Base-by-base conservation (phyloP, 2,113 vertebrate species). In the Bufo gargarizans region DNA sequence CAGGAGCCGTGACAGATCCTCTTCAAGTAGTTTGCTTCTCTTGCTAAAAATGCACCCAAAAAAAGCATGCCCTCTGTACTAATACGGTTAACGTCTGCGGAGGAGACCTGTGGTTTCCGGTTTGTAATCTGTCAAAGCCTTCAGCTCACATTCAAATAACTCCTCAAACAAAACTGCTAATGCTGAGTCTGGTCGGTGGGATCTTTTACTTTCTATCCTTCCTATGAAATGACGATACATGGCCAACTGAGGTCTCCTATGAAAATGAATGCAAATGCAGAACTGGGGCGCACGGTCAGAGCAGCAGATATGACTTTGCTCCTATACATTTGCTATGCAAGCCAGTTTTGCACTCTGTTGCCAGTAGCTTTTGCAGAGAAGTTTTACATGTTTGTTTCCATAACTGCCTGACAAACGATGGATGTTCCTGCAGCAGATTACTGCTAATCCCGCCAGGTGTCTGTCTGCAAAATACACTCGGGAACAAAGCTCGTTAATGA, bases 91-190 rank as follows among this genome's bases (percentile, higher is more conserved):
- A 67, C 13, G 47, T 47, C 13, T 4, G 56, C 61, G 55, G 77
- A 9, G 3, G 58, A 20, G 80, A 49, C 69, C 45, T n/a, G 4
- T 9, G 9, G 81, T 65, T 83, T 83, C 81, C 81, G 53, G 81
- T 83, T 53, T 69, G 47, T 83, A 20, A 65, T 69, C 61, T 83
- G 81, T 11, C 50, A 5, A 67, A 65, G 43, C 47, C 63, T 65
- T 67, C 20, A 43, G 77, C 49, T 59, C 63, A 67, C 19, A 67
- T 47, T 20, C 43, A 63, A 49, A 82, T 65, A 67, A 67, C 61
- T 82, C 47, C 33, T 63, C 80, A 82, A 82, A 82, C 59, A 82
- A 45, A 82, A 13, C 61, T 63, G 61, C 81, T 50, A 12, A 20
- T 19, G 20, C 63, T 5, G 0, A 0, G 13, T 22, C 61, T 50